phyloP scores from a whole-genome alignment of 2,113 vertebrate species.

The Illadopsis cleaveri region DNA sequence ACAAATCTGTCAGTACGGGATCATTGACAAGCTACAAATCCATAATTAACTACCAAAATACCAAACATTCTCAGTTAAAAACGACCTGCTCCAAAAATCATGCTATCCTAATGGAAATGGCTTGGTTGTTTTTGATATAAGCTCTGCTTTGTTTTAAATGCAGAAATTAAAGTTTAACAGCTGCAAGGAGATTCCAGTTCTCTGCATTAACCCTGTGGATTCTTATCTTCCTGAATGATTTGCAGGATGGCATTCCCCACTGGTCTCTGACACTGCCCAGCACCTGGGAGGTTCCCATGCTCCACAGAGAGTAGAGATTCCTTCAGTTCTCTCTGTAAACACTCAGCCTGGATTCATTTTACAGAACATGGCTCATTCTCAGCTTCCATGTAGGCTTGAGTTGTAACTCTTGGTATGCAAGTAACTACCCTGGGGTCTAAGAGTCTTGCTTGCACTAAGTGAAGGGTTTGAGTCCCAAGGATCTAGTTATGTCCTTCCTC shows the following conservation, averaged over 20 bases:
- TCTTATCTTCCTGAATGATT: background rate
- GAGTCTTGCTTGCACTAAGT: background rate
- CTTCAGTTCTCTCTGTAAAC: background rate
- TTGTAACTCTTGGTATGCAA: background rate
- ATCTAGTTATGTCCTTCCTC: background rate
- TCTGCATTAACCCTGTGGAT: background rate
- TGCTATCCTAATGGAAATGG: constrained; percentile 45
- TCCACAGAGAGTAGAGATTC: background rate
- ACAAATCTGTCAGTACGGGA: background rate
- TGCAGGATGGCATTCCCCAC: background rate
- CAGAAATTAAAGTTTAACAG: constrained; percentile 63
- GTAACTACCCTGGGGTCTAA: background rate
- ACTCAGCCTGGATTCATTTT: background rate
- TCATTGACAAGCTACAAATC: background rate
- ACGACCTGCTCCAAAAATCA: constrained; percentile 45
- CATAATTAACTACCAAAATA: background rate
- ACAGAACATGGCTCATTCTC: background rate
- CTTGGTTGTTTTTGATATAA: constrained; percentile 52
- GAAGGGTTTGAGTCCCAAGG: background rate
- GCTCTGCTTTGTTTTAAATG: constrained; percentile 69
- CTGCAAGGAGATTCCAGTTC: background rate
- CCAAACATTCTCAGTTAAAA: constrained; percentile 5
- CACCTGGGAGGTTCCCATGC: background rate
- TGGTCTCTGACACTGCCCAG: background rate
- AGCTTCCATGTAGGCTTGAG: background rate